Base-by-base conservation (phyloP, 2,888 invertebrate genomes). In the Brachypalpus laphriformis region DNA sequence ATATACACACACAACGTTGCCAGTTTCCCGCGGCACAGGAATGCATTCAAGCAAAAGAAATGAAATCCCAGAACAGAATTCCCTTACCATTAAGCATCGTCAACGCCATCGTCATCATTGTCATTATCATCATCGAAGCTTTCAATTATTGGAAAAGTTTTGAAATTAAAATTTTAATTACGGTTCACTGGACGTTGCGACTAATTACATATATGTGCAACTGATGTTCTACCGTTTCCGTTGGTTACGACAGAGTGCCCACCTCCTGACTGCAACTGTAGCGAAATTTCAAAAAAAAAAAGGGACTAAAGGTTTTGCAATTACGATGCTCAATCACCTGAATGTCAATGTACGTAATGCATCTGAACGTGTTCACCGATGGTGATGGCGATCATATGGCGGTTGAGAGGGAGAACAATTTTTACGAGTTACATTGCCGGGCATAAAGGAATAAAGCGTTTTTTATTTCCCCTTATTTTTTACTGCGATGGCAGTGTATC, bases 91-190 rank as follows among this genome's bases (percentile, higher is more conserved):
- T 37, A 65, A 45, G 18, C 75, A 54, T 63, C 63, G 31, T 63
- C 77, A 70, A 51, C 34, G 25, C 11, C 54, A 45, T 45, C 11
- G 16, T 11, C 57, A 37, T 31, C 57, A 25, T 49, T 71, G 25
- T 54, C 45, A 54, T 47, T 28, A 56, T 63, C 78, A 68, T 78
- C 68, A 70, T 83, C 74, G 68, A 83, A 70, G 31, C 78, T 78
- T 83, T 78, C 83, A 83, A 78, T 83, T 83, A 83, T 83, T 74
- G 78, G 78, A 83, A 83, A 83, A 83, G 74, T 83, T 83, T 83
- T 83, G 83, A 83, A 83, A 83, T 83, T 83, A 74, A 83, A 78
- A 78, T 83, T 83, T 83, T 83, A 78, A 83, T 83, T 78, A 74
- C 74, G 57, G 56, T 74, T 70, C 74, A 20, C 61, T 83, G 82